Conservation (phyloP, 2,113 vertebrate species). For the Pseudolaguvia tuberculata region DNA sequence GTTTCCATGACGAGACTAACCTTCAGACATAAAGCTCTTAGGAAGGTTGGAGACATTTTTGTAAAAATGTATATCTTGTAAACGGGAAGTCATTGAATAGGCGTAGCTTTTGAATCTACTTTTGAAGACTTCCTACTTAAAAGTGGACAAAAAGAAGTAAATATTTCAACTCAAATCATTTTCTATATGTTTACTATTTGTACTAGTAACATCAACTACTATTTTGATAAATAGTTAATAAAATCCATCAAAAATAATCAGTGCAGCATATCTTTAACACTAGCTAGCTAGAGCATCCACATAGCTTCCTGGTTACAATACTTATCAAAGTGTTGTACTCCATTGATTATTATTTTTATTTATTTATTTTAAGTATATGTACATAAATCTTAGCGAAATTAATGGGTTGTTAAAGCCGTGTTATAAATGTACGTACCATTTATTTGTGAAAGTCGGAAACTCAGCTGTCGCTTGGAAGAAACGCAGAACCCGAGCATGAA, state of each 20-base stretch:
- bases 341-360: neutral
- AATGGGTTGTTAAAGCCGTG: neutral
- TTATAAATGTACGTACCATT: neutral
- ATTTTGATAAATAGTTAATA: too few relatives aligned
- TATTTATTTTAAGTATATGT: neutral
- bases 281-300: neutral
- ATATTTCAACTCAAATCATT: neutral
- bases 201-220: neutral
- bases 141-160: too few relatives aligned
- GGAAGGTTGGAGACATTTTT: neutral
- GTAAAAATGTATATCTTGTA: neutral
- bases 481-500: conserved; percentile 11
- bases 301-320: neutral
- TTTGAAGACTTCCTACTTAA: neutral
- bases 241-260: too few relatives aligned
- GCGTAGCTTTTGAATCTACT: neutral
- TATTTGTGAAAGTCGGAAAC: neutral
- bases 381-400: neutral
- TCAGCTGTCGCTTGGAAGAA: neutral
- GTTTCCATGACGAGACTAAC: neutral
- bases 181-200: neutral
- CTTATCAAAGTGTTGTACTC: neutral
- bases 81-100: neutral
- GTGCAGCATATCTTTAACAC: neutral
- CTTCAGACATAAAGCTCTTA: neutral